phyloP scores from a whole-genome alignment of 2,888 invertebrate species.

The Dynastes maya region DNA sequence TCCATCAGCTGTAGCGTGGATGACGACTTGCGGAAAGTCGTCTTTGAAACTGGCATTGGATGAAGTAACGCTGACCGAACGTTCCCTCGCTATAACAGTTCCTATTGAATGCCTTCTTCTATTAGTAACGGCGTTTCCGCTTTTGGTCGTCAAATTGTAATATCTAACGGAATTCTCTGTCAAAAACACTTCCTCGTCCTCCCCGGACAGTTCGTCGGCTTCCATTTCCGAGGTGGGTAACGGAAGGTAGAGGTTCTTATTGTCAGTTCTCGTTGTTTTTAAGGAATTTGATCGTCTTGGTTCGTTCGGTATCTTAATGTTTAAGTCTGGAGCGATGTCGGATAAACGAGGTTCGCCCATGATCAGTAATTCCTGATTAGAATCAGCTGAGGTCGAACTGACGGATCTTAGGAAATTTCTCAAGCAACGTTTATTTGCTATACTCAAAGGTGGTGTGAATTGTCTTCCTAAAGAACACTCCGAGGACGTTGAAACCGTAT shows the following conservation, averaged over 20 bases:
- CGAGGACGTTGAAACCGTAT: slow-evolving; percentile 59
- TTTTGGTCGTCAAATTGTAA: slow-evolving; percentile 72
- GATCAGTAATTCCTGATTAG: slow-evolving; percentile 78
- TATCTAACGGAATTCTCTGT: slow-evolving; percentile 72
- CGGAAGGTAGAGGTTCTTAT: slow-evolving; percentile 64
- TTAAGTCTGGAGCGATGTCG: slow-evolving; percentile 77
- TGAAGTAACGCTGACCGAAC: slow-evolving; percentile 65
- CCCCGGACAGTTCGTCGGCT: slow-evolving; percentile 56
- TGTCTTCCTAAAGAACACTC: slow-evolving; percentile 61
- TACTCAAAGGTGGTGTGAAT: slow-evolving; percentile 62
- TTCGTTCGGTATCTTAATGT: slow-evolving; percentile 67
- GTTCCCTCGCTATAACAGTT: slow-evolving; percentile 73
- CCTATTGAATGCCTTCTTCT: slow-evolving; percentile 80
- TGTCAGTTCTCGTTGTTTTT: slow-evolving; percentile 57
- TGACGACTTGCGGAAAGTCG: slow-evolving; percentile 63
- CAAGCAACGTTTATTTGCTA: slow-evolving; percentile 63
- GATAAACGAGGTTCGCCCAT: slow-evolving; percentile 81
- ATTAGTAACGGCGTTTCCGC: slow-evolving; percentile 61
- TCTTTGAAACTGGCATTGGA: slow-evolving; percentile 65
- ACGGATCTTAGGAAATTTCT: slow-evolving; percentile 77
- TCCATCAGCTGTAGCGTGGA: slow-evolving; percentile 63
- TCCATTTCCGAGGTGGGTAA: slow-evolving; percentile 65
- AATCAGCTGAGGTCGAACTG: slow-evolving; percentile 76
- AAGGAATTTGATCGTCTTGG: slow-evolving; percentile 63
- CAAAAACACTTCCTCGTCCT: slow-evolving; percentile 77